Evolutionary conservation across 2,888 invertebrate species (phyloP), one percentile per base, ranked within the genome.

Genomic region (Brachylomia viminalis): DNA sequence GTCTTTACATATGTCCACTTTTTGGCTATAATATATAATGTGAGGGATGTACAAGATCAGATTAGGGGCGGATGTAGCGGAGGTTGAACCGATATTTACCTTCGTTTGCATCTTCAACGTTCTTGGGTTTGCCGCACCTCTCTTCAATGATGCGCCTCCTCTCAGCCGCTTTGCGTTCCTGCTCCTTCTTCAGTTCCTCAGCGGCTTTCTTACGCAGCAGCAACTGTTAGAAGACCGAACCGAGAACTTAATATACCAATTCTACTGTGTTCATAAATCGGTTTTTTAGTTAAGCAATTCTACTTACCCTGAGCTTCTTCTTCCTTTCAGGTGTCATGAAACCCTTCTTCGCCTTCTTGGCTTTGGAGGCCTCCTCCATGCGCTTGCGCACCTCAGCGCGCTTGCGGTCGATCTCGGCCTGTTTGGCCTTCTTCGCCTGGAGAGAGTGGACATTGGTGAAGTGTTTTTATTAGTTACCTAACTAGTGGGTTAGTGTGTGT

Each of bases 291-390:
- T 17, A 38, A 27, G 1, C 11, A 45, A 58, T 67, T 47, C n/a
- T 17, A 97, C 98, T 97, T 94, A 99, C 99, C 98, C 99, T 98
- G 94, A 99, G 99, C 97, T 99, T 99, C 98, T 99, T 99, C 98
- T 99, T 99, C 97, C 99, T 99, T 97, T 99, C 99, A 85, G 99
- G 99, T 93, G 99, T 99, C 99, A 99, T 99, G 98, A 99, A 99
- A 98, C 99, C 99, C 97, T 99, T 99, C 98, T 99, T 99, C 95
- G 99, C 99, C 97, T 99, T 99, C 97, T 99, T 99, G 95, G 99
- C 99, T 96, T 99, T 99, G 96, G 99, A 99, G 97, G 99, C 99
- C 97, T 99, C 99, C 97, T 99, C 99, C 97, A 99, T 98, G 95
- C 99, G 99, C 97, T 99, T 99, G 97, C 99, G 98, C 97, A 99